Conservation (phyloP, 2,113 vertebrate genomes). For the Theristicus caerulescens region DNA sequence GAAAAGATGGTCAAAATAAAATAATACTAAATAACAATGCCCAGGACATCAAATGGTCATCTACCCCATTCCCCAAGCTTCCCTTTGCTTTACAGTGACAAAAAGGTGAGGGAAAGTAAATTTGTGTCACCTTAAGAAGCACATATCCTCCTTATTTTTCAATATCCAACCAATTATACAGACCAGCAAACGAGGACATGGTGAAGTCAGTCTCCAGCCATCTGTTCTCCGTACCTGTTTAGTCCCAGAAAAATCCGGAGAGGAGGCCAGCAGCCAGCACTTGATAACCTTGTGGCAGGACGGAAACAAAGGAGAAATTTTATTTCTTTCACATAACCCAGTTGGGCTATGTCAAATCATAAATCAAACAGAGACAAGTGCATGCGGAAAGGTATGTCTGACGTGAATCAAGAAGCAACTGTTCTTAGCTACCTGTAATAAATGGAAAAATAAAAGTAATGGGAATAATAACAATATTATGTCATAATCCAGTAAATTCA, state of each 20-base stretch:
- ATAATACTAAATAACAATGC: not conserved
- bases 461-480: not conserved
- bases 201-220: not conserved
- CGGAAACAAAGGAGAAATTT: not conserved
- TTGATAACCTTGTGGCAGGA: not conserved
- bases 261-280: not conserved
- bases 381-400: not conserved
- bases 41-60: not conserved
- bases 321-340: not conserved
- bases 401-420: not conserved
- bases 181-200: not conserved
- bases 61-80: not conserved
- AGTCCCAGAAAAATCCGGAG: not conserved
- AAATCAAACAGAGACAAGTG: not conserved
- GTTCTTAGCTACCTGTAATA: not conserved
- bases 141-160: not conserved
- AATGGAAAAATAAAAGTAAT: not conserved
- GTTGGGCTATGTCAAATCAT: not conserved
- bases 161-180: not conserved
- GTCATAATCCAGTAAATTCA: not conserved
- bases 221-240: rapidly evolving
- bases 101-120: not conserved
- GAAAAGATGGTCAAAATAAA: not conserved
- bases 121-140: not conserved
- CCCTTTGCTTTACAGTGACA: not conserved